phyloP scores from a whole-genome alignment of 2,888 invertebrate genomes.

The Drosophila prostipennis region DNA sequence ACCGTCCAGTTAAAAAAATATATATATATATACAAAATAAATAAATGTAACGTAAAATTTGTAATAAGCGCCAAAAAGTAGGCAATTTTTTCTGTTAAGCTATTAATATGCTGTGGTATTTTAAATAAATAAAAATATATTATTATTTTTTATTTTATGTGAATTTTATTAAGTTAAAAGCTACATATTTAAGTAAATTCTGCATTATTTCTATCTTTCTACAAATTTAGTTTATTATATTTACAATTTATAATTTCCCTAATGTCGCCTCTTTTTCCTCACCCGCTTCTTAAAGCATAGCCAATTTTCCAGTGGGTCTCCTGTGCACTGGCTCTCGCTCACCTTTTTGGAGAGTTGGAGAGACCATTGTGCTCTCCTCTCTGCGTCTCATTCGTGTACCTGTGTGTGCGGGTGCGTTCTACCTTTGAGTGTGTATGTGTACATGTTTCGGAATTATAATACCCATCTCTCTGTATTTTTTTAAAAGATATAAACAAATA shows the following conservation, averaged over 20 bases:
- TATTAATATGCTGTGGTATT: no score
- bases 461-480: not conserved
- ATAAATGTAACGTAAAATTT: no score
- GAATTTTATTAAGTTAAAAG: no score
- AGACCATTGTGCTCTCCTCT: slow-evolving; percentile 5
- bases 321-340: slow-evolving; percentile 23
- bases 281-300: not conserved
- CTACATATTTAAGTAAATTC: no score
- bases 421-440: slow-evolving; percentile 8
- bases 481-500: not conserved
- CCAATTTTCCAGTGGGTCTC: slow-evolving; percentile 56
- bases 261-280: not conserved
- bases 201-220: no score
- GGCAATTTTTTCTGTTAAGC: no score
- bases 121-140: no score
- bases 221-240: not conserved
- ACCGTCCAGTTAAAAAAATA: no score
- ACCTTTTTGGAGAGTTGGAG: slow-evolving; percentile 48
- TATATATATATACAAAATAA: no score
- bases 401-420: slow-evolving; percentile 46
- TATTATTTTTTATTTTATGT: no score
- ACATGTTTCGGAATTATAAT: slow-evolving; percentile 7
- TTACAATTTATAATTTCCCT: not conserved
- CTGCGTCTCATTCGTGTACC: slow-evolving; percentile 31
- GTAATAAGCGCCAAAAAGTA: no score